Base-by-base conservation (phyloP, 1,140 invertebrate genomes). In the Drosophila santomea region DNA sequence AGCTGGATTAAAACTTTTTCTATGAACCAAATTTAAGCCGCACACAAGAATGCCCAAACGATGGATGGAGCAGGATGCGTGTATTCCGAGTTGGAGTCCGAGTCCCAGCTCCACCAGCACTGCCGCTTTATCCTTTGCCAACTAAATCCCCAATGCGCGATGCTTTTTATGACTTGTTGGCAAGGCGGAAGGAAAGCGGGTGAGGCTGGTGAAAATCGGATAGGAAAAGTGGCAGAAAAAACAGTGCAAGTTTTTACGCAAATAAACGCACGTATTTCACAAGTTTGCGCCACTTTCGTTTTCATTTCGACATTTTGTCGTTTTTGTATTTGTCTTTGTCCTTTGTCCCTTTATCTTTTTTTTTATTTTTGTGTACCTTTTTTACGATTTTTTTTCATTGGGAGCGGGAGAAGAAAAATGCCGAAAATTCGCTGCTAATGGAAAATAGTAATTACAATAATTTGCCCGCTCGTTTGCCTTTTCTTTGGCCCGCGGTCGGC, bases 231-330 rank as follows among this genome's bases (percentile, higher is more conserved):
- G 12, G 28, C 15, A 2, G 23, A 47, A 48, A 55, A 56, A 55
- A 52, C 57, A 52, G 64, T 60, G 75, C 66, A 86, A 79, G 66
- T 86, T 88, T 88, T 88, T 83, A 88, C 84, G 83, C 79, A 86
- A 86, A 86, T 89, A 86, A 86, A 88, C 83, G 83, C 83, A 86
- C 83, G 79, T 88, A 89, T 88, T 89, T 81, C 84, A 83, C 83
- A 86, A 86, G 79, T 86, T 86, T 86, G 67, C 84, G 75, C 79
- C 67, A 89, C 79, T 89, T 86, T 89, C 67, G 69, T 82, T 86
- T 85, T 78, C 63, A 80, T 80, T 74, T 59, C 41, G 36, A 41
- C 47, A 67, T 77, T 55, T 48, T 14, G 23, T 39, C 32, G 12
- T 66, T 69, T 36, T 47, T 47, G 38, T 47, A 23, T 50, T 32